These are phyloP conservation scores for Eupithecia pulchellata DNA, from an alignment of 2,888 invertebrate species.

Conservation along the genomic window DNA sequence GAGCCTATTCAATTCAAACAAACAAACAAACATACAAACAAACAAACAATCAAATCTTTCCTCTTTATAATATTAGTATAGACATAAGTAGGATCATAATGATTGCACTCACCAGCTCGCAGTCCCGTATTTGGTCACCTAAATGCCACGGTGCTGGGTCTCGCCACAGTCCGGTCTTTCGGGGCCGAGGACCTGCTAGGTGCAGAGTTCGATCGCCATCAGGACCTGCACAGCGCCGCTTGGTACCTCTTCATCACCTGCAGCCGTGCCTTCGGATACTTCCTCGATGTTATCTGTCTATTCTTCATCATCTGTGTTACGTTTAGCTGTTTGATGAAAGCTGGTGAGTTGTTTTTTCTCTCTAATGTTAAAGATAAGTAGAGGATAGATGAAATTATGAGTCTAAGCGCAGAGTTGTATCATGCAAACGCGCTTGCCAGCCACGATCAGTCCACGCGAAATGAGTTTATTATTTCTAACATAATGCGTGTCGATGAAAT, in stretches of 20 bases:
- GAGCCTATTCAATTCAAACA: no score
- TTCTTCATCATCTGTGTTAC: constrained; percentile 87
- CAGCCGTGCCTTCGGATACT: constrained; percentile 88
- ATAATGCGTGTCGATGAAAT: background rate
- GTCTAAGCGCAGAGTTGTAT: background rate
- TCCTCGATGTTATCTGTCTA: constrained; percentile 87
- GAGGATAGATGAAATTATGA: background rate
- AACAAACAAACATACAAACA: no score
- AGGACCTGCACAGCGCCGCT: constrained; percentile 88
- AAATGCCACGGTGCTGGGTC: constrained; percentile 91
- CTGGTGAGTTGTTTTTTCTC: constrained; percentile 57
- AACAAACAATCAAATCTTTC: no score
- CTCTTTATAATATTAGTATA: no score
- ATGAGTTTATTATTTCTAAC: background rate
- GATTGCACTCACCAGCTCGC: constrained; percentile 84
- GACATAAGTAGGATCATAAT: background rate
- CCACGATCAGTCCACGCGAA: background rate
- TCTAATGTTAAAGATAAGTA: background rate
- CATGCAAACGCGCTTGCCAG: background rate
- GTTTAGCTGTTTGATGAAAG: constrained; percentile 85
- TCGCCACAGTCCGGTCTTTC: constrained; percentile 92
- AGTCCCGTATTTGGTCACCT: constrained; percentile 94
- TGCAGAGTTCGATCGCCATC: constrained; percentile 83
- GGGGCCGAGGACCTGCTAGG: constrained; percentile 88
- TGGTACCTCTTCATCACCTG: constrained; percentile 88